Conservation (phyloP, 1,140 invertebrate species). For the Pseudomyrmex sp. region DNA sequence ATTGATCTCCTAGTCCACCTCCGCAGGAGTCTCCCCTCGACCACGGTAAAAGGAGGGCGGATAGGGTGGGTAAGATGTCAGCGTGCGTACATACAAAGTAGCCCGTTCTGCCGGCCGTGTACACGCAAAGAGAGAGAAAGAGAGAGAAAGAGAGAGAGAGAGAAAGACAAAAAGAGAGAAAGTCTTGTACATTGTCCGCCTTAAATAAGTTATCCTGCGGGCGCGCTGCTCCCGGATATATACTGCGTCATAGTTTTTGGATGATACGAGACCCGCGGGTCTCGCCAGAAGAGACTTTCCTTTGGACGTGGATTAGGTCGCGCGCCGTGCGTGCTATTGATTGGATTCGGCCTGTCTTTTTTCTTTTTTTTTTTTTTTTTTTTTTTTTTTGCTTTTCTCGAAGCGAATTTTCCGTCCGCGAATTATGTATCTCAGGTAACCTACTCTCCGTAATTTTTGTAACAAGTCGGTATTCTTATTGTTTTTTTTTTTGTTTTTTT, state of each 20-base stretch:
- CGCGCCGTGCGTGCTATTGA: not conserved
- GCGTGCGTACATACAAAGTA: constrained; percentile 85
- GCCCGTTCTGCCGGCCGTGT: constrained; percentile 70
- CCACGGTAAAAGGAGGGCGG: constrained; percentile 74
- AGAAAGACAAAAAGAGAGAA: not conserved
- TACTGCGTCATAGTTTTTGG: constrained; percentile 53
- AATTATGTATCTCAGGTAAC: not conserved
- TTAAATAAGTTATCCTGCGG: constrained; percentile 73
- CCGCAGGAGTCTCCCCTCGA: constrained; percentile 65
- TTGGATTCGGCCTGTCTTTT: no score
- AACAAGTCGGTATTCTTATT: no score
- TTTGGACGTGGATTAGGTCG: constrained; percentile 50
- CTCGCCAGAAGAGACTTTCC: constrained; percentile 3
- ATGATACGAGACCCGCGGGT: constrained; percentile 55
- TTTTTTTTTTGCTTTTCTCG: not conserved
- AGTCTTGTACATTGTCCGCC: constrained; percentile 67
- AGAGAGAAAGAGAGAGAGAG: not conserved
- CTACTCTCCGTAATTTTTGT: not conserved
- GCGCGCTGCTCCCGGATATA: constrained; percentile 12
- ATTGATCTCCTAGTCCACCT: constrained; percentile 80
- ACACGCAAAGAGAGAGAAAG: constrained; percentile 39
- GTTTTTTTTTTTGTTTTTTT: no score
- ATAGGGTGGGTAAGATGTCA: constrained; percentile 83
- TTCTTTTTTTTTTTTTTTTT: not conserved
- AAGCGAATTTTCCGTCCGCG: not conserved